phyloP scores from a whole-genome alignment of 2,113 vertebrate genomes.

The Quiscalus mexicanus region DNA sequence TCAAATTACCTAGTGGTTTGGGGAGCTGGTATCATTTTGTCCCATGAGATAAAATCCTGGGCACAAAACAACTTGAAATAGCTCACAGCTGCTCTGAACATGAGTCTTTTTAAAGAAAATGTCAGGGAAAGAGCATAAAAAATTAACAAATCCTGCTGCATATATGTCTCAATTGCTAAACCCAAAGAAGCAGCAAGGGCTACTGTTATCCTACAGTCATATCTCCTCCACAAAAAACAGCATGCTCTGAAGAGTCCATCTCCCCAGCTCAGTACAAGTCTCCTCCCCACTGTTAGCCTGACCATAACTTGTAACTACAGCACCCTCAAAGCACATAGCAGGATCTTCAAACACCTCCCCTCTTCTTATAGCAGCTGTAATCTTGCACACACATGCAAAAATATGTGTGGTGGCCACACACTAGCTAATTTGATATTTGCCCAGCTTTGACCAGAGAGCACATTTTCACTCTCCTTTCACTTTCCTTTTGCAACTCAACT shows the following conservation, averaged over 20 bases:
- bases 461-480: not conserved
- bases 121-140: not conserved
- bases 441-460: not conserved
- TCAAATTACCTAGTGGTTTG: not conserved
- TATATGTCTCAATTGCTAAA: not conserved
- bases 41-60: not conserved
- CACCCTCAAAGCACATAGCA: not conserved
- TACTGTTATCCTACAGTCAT: not conserved
- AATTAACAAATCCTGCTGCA: not conserved
- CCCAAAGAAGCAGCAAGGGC: not conserved
- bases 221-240: not conserved
- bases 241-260: not conserved
- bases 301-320: not conserved
- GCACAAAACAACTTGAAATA: not conserved
- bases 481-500: not conserved
- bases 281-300: not conserved
- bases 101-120: not conserved
- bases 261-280: not conserved
- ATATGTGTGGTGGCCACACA: not conserved
- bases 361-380: not conserved
- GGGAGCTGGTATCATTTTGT: not conserved
- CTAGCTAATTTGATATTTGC: not conserved
- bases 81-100: not conserved
- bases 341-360: not conserved
- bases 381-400: not conserved